These are phyloP conservation scores for Eurytoma adleriae DNA, from an alignment of 2,888 invertebrate genomes.

Conservation along the genomic window DNA sequence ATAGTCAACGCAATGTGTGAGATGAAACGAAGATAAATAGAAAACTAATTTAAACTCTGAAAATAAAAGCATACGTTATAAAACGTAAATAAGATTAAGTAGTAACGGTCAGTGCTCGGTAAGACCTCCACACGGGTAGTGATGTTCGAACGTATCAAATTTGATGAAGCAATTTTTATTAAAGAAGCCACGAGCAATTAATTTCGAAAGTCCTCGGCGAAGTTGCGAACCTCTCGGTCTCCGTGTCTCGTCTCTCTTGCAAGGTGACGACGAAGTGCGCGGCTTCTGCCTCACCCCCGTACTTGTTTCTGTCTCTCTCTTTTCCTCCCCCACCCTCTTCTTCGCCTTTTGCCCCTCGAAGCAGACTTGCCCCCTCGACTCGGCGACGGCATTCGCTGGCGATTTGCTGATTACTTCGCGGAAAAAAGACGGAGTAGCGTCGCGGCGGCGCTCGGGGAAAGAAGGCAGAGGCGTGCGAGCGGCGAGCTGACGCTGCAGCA, in stretches of 20 bases:
- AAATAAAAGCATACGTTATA: no score
- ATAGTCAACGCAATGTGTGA: no score
- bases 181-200: no score
- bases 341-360: neutral
- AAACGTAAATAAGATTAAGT: no score
- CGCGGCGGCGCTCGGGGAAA: neutral
- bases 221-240: neutral
- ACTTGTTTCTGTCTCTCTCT: neutral
- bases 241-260: neutral
- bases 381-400: neutral
- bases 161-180: no score
- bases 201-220: neutral
- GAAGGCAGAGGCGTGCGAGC: neutral
- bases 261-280: neutral
- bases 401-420: slow-evolving; percentile 39
- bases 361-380: neutral
- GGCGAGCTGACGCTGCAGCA: slow-evolving; percentile 55
- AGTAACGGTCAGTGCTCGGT: no score
- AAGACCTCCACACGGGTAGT: no score
- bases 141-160: no score
- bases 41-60: no score
- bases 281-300: neutral
- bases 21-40: no score
- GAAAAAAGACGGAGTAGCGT: slow-evolving; percentile 17
- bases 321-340: neutral